A percentile compares a stretch with the other conserved stretches of the same genome.
phyloP scores from a whole-genome alignment of 2,888 invertebrate species.

The Amaurobius ferox region DNA sequence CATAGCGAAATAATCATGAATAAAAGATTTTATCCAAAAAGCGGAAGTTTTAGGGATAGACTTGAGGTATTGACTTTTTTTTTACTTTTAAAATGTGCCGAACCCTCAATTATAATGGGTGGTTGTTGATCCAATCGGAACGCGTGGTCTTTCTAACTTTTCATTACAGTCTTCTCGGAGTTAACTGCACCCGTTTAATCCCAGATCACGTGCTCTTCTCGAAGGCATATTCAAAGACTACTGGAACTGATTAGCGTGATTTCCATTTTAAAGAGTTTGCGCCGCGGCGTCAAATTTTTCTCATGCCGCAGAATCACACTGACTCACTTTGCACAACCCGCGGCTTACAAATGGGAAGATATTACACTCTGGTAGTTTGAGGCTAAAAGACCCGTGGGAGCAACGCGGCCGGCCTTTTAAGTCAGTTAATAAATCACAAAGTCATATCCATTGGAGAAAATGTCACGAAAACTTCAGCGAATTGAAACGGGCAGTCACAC shows the following conservation, averaged over 20 bases:
- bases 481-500: no score
- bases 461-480: no score
- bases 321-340: not conserved
- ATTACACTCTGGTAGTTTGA: no score
- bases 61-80: no score
- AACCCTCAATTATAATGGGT: no score
- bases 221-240: not conserved
- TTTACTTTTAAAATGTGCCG: no score
- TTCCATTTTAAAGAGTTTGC: not conserved
- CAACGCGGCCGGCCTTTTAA: not conserved
- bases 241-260: constrained; percentile 5
- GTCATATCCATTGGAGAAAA: no score
- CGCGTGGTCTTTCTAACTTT: no score
- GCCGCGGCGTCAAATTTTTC: not conserved
- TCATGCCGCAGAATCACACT: not conserved
- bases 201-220: not conserved
- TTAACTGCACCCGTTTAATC: not conserved
- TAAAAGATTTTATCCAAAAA: no score
- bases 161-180: not conserved
- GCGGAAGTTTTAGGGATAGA: no score
- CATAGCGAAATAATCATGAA: no score
- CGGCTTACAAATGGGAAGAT: not conserved
- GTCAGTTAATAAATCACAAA: not conserved
- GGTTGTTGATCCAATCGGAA: no score
- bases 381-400: not conserved